Evolutionary conservation across 2,113 vertebrate genomes (phyloP), one percentile per base, ranked within the genome.

Genomic region (Melanotaenia duboulayi): DNA sequence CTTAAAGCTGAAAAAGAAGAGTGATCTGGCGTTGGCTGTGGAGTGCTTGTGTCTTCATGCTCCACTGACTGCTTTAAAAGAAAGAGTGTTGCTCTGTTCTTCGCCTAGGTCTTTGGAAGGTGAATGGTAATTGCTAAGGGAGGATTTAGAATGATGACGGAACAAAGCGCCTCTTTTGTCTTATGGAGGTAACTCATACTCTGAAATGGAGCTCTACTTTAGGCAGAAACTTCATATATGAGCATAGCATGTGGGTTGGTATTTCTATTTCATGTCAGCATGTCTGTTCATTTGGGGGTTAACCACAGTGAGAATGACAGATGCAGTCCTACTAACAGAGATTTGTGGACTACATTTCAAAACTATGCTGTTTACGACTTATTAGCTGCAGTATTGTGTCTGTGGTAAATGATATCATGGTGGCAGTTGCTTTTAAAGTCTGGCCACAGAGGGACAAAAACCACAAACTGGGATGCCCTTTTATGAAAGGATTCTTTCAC

Each of bases 41-140:
- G 63, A 83, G 80, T 20, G 52, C 66, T 84, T 65, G 65, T 81
- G 88, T 82, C 82, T 89, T 89, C 85, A 89, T 79, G 91, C 90
- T 90, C 70, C 86, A 74, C 73, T 84, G 89, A 61, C 65, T 76
- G 50, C 75, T 82, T 90, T 86, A 78, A 85, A 89, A 90, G 83
- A 87, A 74, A 80, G 78, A 86, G 65, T 63, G 84, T 83, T 85
- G 81, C 87, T 87, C 80, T 83, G 81, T 82, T 89, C 82, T 80
- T 67, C 11, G n/a, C 65, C 4, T 78, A 91, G 90, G 89, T 90
- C 91, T 86, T 87, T 89, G 83, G 80, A 92, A 91, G 91, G 90
- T 92, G 89, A 92, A 74, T 83, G 66, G 74, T 91, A 92, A 92
- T 92, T 91, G 90, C 89, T 87, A 65, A 90, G 86, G 87, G 86